Evolutionary conservation across 2,888 invertebrate species (phyloP).

Genomic region (Syritta pipiens): DNA sequence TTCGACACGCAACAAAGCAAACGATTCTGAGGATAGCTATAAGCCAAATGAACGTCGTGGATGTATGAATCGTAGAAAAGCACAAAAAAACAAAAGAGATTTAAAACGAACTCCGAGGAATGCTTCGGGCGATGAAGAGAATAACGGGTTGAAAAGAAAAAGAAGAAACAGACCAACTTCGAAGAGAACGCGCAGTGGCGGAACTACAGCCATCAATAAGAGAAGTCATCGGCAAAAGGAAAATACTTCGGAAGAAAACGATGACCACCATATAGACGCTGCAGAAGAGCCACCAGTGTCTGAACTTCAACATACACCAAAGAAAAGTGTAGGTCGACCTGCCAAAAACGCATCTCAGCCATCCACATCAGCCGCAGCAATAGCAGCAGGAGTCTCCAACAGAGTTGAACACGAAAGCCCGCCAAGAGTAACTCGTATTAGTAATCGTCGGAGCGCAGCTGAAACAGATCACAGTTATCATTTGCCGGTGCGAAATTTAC

Average conservation of each 20-base stretch:
- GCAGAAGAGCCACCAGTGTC: slow-evolving; percentile 43
- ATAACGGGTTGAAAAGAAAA: slow-evolving; percentile 50
- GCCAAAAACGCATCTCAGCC: slow-evolving; percentile 60
- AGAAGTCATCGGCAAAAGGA: slow-evolving; percentile 31
- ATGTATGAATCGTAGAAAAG: slow-evolving; percentile 50
- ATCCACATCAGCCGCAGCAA: slow-evolving; percentile 44
- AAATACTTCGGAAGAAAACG: slow-evolving; percentile 49
- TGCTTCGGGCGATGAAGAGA: slow-evolving; percentile 48
- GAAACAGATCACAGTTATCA: slow-evolving; percentile 79
- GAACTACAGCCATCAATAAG: slow-evolving; percentile 12
- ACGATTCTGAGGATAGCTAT: slow-evolving; percentile 82
- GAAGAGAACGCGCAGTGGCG: slow-evolving; percentile 3
- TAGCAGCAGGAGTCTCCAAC: slow-evolving; percentile 56
- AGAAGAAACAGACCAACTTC: slow-evolving; percentile 26
- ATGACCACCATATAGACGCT: slow-evolving; percentile 13
- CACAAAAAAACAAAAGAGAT: slow-evolving; percentile 43
- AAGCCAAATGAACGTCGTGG: slow-evolving; percentile 79
- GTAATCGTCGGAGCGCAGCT: slow-evolving; percentile 72
- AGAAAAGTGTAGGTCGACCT: slow-evolving; percentile 72
- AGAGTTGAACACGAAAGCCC: slow-evolving; percentile 71
- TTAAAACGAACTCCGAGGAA: slow-evolving; percentile 26
- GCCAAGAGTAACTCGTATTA: slow-evolving; percentile 74
- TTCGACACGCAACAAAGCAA: slow-evolving; percentile 81
- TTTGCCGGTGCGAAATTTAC: slow-evolving; percentile 74
- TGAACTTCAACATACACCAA: slow-evolving; percentile 71